Evolutionary conservation across 2,888 invertebrate species (phyloP).

Genomic region (Agelastica alni): DNA sequence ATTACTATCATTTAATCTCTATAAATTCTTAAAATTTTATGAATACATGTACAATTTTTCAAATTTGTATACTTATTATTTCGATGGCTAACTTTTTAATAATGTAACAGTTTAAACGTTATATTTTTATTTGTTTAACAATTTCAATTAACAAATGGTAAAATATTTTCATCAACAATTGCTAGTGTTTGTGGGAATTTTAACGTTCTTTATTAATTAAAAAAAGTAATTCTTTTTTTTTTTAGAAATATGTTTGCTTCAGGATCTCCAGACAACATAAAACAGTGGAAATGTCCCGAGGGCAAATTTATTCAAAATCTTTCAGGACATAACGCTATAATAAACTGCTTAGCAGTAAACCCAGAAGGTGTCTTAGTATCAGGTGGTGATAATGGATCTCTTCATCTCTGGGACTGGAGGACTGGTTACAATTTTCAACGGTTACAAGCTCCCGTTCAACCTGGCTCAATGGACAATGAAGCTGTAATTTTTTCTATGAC

Average conservation of each 20-base stretch:
- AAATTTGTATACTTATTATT: too few species aligned
- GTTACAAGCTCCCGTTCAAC: conserved; percentile 87
- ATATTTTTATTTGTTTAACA: too few species aligned
- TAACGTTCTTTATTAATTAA: too few species aligned
- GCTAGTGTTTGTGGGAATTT: too few species aligned
- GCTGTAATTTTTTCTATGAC: conserved; percentile 96
- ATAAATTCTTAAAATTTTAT: too few species aligned
- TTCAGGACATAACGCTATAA: conserved; percentile 95
- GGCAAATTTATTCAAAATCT: conserved; percentile 97
- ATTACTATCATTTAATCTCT: conserved; percentile 12
- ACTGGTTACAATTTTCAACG: conserved; percentile 99
- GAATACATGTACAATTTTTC: too few species aligned
- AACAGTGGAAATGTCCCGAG: conserved; percentile 98
- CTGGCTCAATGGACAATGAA: conserved; percentile 99
- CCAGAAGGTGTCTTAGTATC: conserved; percentile 95
- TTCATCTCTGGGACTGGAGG: conserved; percentile 98
- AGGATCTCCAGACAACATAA: conserved; percentile 97
- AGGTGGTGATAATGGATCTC: conserved; percentile 96
- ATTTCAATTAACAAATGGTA: too few species aligned
- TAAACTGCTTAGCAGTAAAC: conserved; percentile 95
- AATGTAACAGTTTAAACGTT: not conserved
- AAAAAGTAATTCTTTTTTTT: not conserved
- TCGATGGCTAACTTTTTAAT: not conserved
- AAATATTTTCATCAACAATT: too few species aligned
- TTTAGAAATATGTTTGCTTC: conserved; percentile 90